Conservation (phyloP, 2,888 invertebrate genomes). For the Slavum lentiscoides region DNA sequence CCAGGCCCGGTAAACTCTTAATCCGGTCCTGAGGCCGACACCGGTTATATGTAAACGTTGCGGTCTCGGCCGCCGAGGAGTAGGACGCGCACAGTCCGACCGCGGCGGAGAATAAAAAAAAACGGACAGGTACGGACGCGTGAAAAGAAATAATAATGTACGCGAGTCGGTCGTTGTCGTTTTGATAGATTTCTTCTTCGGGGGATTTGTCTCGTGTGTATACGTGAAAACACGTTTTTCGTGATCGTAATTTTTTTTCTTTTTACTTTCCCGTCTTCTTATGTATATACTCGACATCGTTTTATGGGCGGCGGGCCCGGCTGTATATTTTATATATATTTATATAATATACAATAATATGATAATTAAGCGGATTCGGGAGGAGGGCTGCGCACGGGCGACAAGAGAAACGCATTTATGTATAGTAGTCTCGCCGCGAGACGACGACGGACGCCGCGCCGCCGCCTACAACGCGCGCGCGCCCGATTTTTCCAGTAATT, state of each 20-base stretch:
- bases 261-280: too few relatives aligned
- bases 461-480: slow-evolving; percentile 32
- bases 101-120: too few relatives aligned
- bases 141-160: slow-evolving; percentile 5
- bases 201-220: not conserved
- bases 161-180: slow-evolving; percentile 21
- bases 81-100: too few relatives aligned
- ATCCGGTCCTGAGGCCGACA: too few relatives aligned
- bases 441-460: not conserved
- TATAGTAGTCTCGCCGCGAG: slow-evolving; percentile 10
- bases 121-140: not conserved
- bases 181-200: slow-evolving; percentile 39
- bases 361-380: slow-evolving; percentile 52
- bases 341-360: not conserved
- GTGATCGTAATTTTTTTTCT: not conserved
- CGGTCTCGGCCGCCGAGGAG: too few relatives aligned
- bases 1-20: too few relatives aligned
- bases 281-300: not conserved
- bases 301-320: slow-evolving; percentile 9
- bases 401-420: slow-evolving; percentile 52
- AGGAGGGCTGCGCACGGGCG: slow-evolving; percentile 32
- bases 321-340: not conserved
- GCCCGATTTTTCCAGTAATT: not conserved
- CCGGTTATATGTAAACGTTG: too few relatives aligned
- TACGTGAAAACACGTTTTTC: slow-evolving; percentile 37